phyloP scores from a whole-genome alignment of 2,113 vertebrate genomes.

The Pollimyrus isidori region DNA sequence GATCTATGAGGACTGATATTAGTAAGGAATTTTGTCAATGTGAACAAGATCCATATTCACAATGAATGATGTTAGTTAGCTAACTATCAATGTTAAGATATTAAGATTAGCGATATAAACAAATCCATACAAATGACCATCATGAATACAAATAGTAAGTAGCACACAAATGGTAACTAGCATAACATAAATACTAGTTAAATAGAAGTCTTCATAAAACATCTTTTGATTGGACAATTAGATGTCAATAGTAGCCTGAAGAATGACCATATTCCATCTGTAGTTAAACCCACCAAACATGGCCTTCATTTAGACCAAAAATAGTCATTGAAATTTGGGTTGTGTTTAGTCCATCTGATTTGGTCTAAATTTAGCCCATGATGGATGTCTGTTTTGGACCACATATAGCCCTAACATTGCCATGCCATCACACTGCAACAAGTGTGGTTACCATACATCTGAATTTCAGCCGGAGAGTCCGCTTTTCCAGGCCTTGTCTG shows the following conservation, averaged over 20 bases:
- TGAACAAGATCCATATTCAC: background rate
- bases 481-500: background rate
- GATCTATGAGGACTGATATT: background rate
- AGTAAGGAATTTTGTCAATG: background rate
- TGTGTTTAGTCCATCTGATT: background rate
- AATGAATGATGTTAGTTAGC: background rate
- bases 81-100: background rate
- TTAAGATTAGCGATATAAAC: background rate
- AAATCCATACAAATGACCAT: background rate
- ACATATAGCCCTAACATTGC: background rate
- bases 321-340: background rate
- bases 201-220: background rate
- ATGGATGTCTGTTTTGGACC: background rate
- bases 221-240: background rate
- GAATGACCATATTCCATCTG: background rate
- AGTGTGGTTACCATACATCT: background rate
- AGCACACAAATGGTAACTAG: background rate
- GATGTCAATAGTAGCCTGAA: background rate
- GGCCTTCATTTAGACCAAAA: background rate
- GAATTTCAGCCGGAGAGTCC: background rate
- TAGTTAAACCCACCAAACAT: background rate
- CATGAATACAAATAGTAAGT: background rate
- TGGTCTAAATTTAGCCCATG: background rate
- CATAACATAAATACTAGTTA: background rate
- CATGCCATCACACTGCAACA: background rate